Conservation (phyloP, 2,888 invertebrate species). For the Spisula solida region DNA sequence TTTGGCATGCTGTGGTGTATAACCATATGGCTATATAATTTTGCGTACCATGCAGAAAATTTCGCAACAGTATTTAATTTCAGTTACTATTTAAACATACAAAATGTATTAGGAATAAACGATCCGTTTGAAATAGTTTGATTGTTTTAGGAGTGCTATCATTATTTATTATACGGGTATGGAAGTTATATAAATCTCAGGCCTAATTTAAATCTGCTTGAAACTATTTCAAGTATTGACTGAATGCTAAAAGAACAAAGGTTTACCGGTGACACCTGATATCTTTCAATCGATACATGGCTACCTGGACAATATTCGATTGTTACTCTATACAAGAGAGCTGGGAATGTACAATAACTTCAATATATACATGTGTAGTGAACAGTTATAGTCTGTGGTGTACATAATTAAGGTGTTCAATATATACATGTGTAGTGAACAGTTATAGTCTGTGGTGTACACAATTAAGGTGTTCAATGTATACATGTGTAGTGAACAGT, state of each 20-base stretch:
- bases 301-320: slow-evolving; percentile 3
- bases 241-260: slow-evolving; percentile 3
- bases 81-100: not conserved
- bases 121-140: not conserved
- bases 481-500: not conserved
- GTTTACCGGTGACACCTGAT: not conserved
- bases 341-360: not conserved
- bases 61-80: not conserved
- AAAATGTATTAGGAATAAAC: not conserved
- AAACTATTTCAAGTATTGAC: slow-evolving; percentile 22
- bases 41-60: not conserved
- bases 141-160: not conserved
- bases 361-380: not conserved
- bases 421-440: not conserved
- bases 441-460: not conserved
- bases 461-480: not conserved
- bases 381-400: not conserved
- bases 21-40: not conserved
- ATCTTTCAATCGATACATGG: not conserved
- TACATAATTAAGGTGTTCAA: not conserved
- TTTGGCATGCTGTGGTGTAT: not conserved
- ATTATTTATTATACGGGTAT: not conserved
- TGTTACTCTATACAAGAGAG: slow-evolving; percentile 4
- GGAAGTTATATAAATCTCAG: slow-evolving; percentile 22
- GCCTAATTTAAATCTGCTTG: slow-evolving; percentile 29